Base-by-base conservation (phyloP, 2,888 invertebrate genomes). In the Lithophane leautieri region DNA sequence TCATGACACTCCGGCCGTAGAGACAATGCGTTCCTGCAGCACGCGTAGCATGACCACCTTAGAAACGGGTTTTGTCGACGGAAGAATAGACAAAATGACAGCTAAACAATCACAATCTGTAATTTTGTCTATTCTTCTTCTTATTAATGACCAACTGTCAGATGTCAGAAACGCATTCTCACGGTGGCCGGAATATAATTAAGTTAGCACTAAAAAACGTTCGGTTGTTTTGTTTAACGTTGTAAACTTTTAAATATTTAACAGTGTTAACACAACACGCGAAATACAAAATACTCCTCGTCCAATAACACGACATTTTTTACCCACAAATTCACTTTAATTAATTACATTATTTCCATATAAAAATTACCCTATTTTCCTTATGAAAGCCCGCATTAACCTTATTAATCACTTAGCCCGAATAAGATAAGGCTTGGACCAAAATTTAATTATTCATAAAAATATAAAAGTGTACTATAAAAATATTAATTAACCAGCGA, bases 401-500 rank as follows among this genome's bases (percentile, higher is more conserved):
- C 82, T 88, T 89, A 91, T 91, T 90, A 89, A 91, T 91, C 88
- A 90, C 89, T 86, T 85, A 83, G 71, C 77, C 72, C 62, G 83
- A 82, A 85, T 83, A 86, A 89, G 87, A 91, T 90, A 89, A 90
- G 88, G 80, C 54, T 76, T 80, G 81, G 84, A 79, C 87, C 79
- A 86, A 87, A 79, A 79, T 87, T 90, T 89, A 90, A 86, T 89
- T 90, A 88, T 87, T 88, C 85, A 83, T 88, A 85, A 86, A 85
- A 86, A 88, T 87, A 85, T 84, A 82, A 89, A 86, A 87, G 71
- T 83, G 71, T 79, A 88, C 89, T 89, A 92, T 94, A 93, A 94
- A 94, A 94, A 92, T 94, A 94, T 93, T 94, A 94, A 94, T 94
- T 94, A 94, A 89, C 68, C n/a, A 62, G 80, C 92, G 93, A 94